Base-by-base conservation (phyloP, 30 jellyfish, hydroid and myxozoan genomes). In the Cassiopea andromeda region DNA sequence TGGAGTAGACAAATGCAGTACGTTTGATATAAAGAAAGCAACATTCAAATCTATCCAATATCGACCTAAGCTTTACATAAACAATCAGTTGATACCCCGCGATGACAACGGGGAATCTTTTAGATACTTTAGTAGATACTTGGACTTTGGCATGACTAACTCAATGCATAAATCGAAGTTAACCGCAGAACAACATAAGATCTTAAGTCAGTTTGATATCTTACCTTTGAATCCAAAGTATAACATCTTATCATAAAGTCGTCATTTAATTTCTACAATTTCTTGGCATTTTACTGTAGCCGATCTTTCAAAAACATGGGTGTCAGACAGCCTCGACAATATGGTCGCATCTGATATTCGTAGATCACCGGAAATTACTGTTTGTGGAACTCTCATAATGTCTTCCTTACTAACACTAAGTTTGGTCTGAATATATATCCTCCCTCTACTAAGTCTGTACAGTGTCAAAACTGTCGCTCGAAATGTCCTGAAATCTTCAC, bases 221-320 rank as follows among this genome's bases (percentile, higher is more conserved):
- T 27, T 27, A 27, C 5, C 88, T 57, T 19, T 50, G n/a, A 79
- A 79, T 79, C 88, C 88, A 6, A 79, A 79, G 77, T 43, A 79
- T 79, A 79, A 79, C 13, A 12, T 58, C 54, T 60, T 46, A 18
- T 19, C 27, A 13, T 68, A 82, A 10, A 44, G 67, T 46, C 82
- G 71, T 49, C 66, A 44, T 82, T 15, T 82, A 6, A 73, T 82
- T 15, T 82, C 71, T 46, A 60, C 44, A 68, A 45, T 82, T 6
- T 82, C 91, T 12, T 82, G 82, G 82, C 91, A 82, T 68, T 48
- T 64, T 4, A 82, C 91, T 68, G 72, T 82, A 10, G 91, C 91
- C 9, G 57, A 82, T 82, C 71, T 61, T 17, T 68, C 85, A 3
- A 82, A 48, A 81, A 82, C 91, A 44, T 82, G 82, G 91, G 91